Percentiles rank a stretch among this genome's conserved stretches.
These are phyloP conservation scores for Castor canadensis DNA, from an alignment of 2,113 vertebrate species.

Conservation along the genomic window DNA sequence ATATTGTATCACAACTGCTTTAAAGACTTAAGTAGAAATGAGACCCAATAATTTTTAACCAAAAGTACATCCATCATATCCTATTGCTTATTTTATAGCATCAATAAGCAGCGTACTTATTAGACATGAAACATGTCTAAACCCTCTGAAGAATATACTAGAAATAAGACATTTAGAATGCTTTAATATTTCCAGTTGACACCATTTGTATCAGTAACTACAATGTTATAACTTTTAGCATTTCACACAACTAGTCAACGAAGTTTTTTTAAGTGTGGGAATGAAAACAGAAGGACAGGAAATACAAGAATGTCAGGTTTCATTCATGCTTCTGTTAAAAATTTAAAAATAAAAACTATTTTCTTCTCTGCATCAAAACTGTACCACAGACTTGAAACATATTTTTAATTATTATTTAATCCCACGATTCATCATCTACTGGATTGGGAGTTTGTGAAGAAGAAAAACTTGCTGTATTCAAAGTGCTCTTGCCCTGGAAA, in stretches of 20 bases:
- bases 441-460: conserved; percentile 46
- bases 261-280: conserved; percentile 49
- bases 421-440: conserved; percentile 82
- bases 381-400: conserved; percentile 35
- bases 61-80: not conserved
- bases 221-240: conserved; percentile 61
- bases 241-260: conserved; percentile 54
- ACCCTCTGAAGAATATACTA: conserved; percentile 56
- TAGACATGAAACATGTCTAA: conserved; percentile 34
- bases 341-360: conserved; percentile 67
- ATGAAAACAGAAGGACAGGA: conserved; percentile 58
- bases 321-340: conserved; percentile 66
- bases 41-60: conserved; percentile 49
- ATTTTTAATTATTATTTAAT: conserved; percentile 70
- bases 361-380: conserved; percentile 62
- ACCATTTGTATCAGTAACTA: conserved; percentile 6
- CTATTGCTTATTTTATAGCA: not conserved
- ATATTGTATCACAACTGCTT: conserved; percentile 37
- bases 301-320: conserved; percentile 25
- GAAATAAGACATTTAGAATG: conserved; percentile 66
- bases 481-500: conserved; percentile 61
- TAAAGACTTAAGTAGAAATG: conserved; percentile 52
- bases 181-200: conserved; percentile 67
- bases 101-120: conserved; percentile 29
- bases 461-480: conserved; percentile 60